phyloP scores from a whole-genome alignment of 2,888 invertebrate genomes.

The Phortica magna region DNA sequence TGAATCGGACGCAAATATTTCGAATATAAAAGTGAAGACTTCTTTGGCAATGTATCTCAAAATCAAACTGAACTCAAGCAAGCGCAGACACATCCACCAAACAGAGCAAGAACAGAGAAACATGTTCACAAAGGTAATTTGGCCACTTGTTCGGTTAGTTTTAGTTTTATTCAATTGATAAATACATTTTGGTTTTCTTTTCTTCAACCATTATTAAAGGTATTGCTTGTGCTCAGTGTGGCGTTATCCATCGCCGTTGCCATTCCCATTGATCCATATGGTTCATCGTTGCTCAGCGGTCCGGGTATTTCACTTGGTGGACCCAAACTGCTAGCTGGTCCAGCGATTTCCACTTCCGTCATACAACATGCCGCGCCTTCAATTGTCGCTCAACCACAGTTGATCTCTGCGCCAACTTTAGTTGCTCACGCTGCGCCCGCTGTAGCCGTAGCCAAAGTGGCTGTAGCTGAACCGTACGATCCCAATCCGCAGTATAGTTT shows the following conservation, averaged over 20 bases:
- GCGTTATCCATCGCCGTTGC: slow-evolving; percentile 67
- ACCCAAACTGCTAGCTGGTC: slow-evolving; percentile 57
- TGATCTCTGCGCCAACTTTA: slow-evolving; percentile 44
- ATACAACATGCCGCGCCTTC: slow-evolving; percentile 63
- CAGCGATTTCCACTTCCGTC: slow-evolving; percentile 59
- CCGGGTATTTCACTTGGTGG: slow-evolving; percentile 56
- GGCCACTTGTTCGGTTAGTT: background rate
- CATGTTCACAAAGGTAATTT: slow-evolving; percentile 77
- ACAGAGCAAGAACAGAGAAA: slow-evolving; percentile 44
- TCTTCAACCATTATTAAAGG: slow-evolving; percentile 51
- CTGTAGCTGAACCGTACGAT: slow-evolving; percentile 68
- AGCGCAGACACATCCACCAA: slow-evolving; percentile 65
- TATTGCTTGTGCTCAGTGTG: slow-evolving; percentile 68
- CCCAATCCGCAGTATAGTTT: slow-evolving; percentile 83
- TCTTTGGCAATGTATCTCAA: slow-evolving; percentile 75
- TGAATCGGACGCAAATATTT: slow-evolving; percentile 22
- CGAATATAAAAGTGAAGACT: slow-evolving; percentile 76
- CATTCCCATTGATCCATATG: slow-evolving; percentile 65
- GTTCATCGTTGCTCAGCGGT: slow-evolving; percentile 48
- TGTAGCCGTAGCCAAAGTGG: slow-evolving; percentile 69
- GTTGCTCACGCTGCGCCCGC: slow-evolving; percentile 62
- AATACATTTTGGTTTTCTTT: background rate
- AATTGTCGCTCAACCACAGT: slow-evolving; percentile 40
- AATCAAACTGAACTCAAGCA: slow-evolving; percentile 75
- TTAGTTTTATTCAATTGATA: background rate